These are phyloP conservation scores for Acanthoscelides obtectus DNA, from an alignment of 2,888 invertebrate genomes.

Conservation along the genomic window DNA sequence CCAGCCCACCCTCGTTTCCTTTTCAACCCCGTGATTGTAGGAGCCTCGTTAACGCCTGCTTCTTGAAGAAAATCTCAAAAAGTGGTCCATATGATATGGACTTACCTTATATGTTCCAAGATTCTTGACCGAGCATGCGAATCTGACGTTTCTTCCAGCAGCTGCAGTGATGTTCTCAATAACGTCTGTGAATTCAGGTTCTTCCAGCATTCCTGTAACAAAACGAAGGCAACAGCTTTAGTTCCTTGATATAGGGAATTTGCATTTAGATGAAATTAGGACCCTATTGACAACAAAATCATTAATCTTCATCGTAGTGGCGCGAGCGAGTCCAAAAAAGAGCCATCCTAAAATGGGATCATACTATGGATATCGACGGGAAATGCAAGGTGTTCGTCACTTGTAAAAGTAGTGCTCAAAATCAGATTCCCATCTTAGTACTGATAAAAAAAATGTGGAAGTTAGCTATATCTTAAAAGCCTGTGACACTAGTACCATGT, in stretches of 20 bases:
- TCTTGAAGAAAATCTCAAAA: no score
- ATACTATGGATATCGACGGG: no score
- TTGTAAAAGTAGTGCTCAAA: no score
- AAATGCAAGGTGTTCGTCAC: no score
- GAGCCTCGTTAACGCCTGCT: no score
- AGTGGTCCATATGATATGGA: not conserved
- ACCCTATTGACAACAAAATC: not conserved
- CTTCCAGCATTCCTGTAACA: conserved; percentile 70
- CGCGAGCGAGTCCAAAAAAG: not conserved
- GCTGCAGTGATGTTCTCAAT: conserved; percentile 89
- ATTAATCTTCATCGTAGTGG: not conserved
- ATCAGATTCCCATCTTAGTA: no score
- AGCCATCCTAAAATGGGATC: no score
- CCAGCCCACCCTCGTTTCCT: no score
- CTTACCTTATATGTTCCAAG: conserved; percentile 86
- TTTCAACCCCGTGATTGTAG: no score
- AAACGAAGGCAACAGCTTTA: conserved; percentile 26
- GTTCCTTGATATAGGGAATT: not conserved
- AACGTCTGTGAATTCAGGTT: conserved; percentile 86
- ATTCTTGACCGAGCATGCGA: conserved; percentile 88
- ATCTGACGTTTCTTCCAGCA: conserved; percentile 81
- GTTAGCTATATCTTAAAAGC: no score
- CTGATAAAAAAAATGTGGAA: no score
- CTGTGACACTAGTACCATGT: no score
- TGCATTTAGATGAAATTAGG: not conserved